Percentiles rank a stretch among this genome's conserved stretches.
Conservation (phyloP, 2,888 invertebrate species). For the Rotaria sp. region DNA sequence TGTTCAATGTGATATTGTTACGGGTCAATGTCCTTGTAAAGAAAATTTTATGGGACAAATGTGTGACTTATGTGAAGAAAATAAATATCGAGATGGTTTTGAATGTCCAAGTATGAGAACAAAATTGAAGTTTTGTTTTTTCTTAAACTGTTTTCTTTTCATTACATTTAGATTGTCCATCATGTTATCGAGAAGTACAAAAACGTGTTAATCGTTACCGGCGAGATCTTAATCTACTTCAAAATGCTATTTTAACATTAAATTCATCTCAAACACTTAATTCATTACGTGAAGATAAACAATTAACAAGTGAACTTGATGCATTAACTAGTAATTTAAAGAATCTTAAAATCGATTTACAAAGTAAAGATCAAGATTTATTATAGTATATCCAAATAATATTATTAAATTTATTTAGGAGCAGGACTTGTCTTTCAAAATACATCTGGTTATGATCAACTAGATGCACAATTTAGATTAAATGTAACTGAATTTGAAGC, state of each 20-base stretch:
- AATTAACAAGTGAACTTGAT: slow-evolving; percentile 7
- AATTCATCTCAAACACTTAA: slow-evolving; percentile 16
- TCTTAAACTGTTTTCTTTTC: neutral
- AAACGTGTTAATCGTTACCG: slow-evolving; percentile 27
- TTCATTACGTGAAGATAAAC: slow-evolving; percentile 21
- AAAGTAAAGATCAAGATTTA: neutral
- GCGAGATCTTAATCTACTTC: neutral
- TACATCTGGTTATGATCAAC: neutral
- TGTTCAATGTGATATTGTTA: slow-evolving; percentile 47
- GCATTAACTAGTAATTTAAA: neutral
- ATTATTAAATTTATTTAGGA: neutral
- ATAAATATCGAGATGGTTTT: slow-evolving; percentile 41
- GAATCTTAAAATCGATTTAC: neutral
- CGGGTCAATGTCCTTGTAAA: slow-evolving; percentile 53
- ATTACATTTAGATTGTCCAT: neutral
- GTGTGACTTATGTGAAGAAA: slow-evolving; percentile 50
- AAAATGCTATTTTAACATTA: neutral
- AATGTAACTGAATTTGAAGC: neutral
- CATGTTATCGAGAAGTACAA: slow-evolving; percentile 26
- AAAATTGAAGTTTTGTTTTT: too few species aligned
- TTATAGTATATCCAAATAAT: neutral
- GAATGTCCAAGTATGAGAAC: slow-evolving; percentile 28
- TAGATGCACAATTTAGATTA: neutral
- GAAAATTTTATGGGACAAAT: slow-evolving; percentile 49
- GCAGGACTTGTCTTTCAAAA: neutral